Base-by-base conservation (phyloP, 2,113 vertebrate species). In the Myiagra hebetior region DNA sequence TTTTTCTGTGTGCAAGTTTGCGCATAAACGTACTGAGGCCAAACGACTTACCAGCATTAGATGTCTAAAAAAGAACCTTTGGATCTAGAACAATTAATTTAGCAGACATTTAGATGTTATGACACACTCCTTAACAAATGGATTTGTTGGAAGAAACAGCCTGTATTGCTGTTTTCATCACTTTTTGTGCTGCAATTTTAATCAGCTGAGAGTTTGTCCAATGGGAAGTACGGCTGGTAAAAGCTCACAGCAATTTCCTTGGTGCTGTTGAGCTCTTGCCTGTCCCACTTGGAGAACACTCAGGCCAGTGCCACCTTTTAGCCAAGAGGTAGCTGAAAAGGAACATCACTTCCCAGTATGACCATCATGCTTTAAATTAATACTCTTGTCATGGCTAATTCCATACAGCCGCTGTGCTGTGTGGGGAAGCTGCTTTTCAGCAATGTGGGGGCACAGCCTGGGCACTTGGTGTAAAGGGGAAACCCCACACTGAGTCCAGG, bases 381-480 rank as follows among this genome's bases (percentile, higher is more conserved):
- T 2, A 7, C 49, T 73, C 16, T 13, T 2, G 0, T 63, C 33
- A 39, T 1, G 18, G 8, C 19, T 62, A 81, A 87, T 44, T 20
- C 50, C 49, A 53, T 3, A 0, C 3, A 59, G 33, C 10, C 10
- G 6, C 35, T n/a, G 56, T 70, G 35, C 27, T 1, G 1, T 9
- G 20, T 12, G 56, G 56, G 75, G 52, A 75, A 87, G 15, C 37
- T 81, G 52, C 41, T 85, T 87, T 74, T 37, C 33, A 47, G 65
- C 7, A 37, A 20, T 2, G 2, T 0, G 2, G 21, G 37, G 37
- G 31, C 2, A 1, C 11, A 59, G 41, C 11, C 44, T 27, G 41
- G 19, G 47, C 24, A 65, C n/a, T 44, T 26, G 53, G n/a, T 80
- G n/a, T n/a, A 35, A 27, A 63, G 7, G 10, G 10, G 12, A 13